Evolutionary conservation across 2,888 invertebrate genomes (phyloP).

Genomic region (Hoplodrina blanda): DNA sequence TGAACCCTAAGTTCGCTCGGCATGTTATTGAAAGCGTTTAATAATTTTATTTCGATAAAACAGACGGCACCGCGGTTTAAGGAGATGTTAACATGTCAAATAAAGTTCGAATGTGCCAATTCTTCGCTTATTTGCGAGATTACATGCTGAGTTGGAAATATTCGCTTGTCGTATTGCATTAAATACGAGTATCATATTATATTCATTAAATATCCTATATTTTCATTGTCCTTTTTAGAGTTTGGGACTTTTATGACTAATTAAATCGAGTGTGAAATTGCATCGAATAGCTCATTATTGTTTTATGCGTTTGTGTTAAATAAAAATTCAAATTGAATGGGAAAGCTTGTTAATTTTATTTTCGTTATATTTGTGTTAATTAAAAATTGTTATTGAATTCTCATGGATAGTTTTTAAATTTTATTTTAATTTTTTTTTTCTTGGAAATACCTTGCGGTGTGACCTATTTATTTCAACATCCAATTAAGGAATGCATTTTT

Average conservation of each 20-base stretch:
- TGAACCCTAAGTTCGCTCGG: conserved; percentile 58
- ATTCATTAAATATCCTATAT: conserved; percentile 7
- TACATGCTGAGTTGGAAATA: conserved; percentile 71
- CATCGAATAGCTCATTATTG: conserved; percentile 33
- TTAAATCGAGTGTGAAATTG: conserved; percentile 25
- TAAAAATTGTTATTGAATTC: no score
- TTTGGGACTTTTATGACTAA: conserved; percentile 22
- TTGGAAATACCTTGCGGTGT: neutral
- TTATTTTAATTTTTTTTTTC: conserved; percentile 10
- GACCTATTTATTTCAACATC: neutral
- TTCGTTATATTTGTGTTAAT: no score
- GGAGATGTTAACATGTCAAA: conserved; percentile 78
- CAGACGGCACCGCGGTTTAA: conserved; percentile 62
- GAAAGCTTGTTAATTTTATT: conserved; percentile 2
- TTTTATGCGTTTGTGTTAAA: conserved; percentile 19
- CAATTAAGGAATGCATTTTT: conserved; percentile 18
- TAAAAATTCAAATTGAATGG: conserved; percentile 17
- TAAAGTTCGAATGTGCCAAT: conserved; percentile 74
- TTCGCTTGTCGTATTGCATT: conserved; percentile 67
- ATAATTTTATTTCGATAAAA: conserved; percentile 75
- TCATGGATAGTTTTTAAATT: neutral
- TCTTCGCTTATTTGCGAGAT: conserved; percentile 72
- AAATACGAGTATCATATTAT: conserved; percentile 41
- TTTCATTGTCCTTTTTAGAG: conserved; percentile 35
- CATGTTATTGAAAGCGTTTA: conserved; percentile 76